These are phyloP conservation scores for Cercopithecus mona DNA, from an alignment of 2,113 vertebrate species.

Conservation along the genomic window DNA sequence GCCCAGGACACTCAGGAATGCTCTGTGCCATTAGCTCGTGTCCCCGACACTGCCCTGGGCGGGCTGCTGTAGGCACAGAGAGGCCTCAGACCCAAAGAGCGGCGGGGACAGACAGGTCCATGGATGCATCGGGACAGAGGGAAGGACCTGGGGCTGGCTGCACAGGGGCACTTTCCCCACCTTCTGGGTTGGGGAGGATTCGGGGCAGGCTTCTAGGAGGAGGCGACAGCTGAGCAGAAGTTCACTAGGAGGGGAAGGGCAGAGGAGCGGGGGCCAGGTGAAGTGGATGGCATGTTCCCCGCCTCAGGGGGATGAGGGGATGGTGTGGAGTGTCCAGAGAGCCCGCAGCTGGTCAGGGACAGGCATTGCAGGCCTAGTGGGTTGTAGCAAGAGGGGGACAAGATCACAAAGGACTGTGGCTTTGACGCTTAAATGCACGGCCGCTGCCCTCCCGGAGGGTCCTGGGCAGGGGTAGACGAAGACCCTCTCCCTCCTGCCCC, in stretches of 20 bases:
- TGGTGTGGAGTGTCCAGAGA: background rate
- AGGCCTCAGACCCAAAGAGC: no score
- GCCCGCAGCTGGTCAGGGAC: accelerated
- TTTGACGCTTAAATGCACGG: accelerated
- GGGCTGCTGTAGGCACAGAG: background rate
- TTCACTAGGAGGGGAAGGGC: background rate
- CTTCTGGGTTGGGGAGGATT: background rate
- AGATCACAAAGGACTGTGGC: accelerated
- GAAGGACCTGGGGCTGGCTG: background rate
- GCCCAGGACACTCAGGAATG: accelerated
- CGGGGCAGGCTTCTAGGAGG: background rate
- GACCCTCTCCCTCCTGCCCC: background rate
- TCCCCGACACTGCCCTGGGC: accelerated
- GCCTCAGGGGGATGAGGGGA: background rate
- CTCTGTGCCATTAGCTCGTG: accelerated
- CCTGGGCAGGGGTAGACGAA: background rate
- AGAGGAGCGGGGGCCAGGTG: accelerated
- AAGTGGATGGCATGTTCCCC: accelerated
- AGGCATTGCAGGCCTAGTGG: background rate
- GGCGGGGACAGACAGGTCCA: background rate
- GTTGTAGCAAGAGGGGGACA: background rate
- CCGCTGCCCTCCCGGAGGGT: background rate
- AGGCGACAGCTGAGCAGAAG: background rate
- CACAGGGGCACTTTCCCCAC: background rate
- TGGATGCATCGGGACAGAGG: background rate